Evolutionary conservation across 2,113 vertebrate genomes (phyloP).

Genomic region (Phoxinus phoxinus): DNA sequence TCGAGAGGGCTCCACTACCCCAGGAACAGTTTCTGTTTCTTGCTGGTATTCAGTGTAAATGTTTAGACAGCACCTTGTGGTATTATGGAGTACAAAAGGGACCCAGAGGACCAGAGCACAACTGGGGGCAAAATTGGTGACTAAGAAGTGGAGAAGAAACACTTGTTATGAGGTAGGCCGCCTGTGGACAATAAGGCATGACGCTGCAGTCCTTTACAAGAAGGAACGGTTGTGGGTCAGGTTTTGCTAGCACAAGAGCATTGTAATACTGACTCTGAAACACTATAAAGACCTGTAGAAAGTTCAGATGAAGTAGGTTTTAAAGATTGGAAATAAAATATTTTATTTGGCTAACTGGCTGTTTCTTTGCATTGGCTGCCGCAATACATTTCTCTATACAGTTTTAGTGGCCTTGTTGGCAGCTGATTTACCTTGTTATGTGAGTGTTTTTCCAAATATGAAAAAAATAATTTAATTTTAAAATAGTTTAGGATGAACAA

Average conservation of each 20-base stretch:
- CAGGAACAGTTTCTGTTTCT: conserved; percentile 47
- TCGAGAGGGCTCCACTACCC: conserved; percentile 44
- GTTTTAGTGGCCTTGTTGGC: not conserved
- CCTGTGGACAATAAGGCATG: not conserved
- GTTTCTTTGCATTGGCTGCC: not conserved
- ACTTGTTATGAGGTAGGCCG: not conserved
- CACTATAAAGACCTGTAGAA: conserved; percentile 5
- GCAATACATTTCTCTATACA: not conserved
- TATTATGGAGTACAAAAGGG: conserved; percentile 46
- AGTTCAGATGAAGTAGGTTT: conserved; percentile 7
- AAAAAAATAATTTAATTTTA: not conserved
- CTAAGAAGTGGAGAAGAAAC: conserved; percentile 7
- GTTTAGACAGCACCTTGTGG: conserved; percentile 56
- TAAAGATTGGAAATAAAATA: not conserved
- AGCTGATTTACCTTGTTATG: not conserved
- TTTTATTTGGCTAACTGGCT: not conserved
- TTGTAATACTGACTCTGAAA: not conserved
- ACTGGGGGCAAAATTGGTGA: not conserved
- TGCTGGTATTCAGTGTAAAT: conserved; percentile 48
- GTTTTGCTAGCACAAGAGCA: not conserved
- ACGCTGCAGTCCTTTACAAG: not conserved
- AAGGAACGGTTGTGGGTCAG: not conserved
- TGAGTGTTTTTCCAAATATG: not conserved
- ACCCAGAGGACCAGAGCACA: not conserved
- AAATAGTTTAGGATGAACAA: not conserved